phyloP scores from a whole-genome alignment of 2,113 vertebrate species.

The Dipodomys ordii region DNA sequence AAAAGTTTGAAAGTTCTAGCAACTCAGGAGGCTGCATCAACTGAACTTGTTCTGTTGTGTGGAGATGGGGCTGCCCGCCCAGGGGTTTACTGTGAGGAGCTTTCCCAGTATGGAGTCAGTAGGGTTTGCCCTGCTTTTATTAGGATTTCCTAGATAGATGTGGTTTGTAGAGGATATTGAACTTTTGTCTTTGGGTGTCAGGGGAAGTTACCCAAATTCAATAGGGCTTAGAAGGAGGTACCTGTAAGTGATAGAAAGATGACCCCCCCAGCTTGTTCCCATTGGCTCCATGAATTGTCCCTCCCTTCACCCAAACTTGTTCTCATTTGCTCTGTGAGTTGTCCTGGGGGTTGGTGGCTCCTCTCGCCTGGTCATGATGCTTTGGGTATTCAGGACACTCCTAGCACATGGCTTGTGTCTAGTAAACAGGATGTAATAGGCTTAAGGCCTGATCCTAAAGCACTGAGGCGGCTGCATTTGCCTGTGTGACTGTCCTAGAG shows the following conservation, averaged over 20 bases:
- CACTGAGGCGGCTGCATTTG: neutral
- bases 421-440: slow-evolving; percentile 42
- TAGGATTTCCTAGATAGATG: slow-evolving; percentile 10
- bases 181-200: neutral
- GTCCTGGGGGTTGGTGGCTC: neutral
- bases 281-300: neutral
- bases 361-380: neutral
- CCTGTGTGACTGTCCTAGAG: slow-evolving; percentile 7
- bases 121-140: neutral
- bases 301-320: fast-evolving
- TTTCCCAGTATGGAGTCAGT: neutral
- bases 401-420: neutral
- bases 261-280: neutral
- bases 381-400: neutral
- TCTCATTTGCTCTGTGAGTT: neutral
- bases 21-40: neutral
- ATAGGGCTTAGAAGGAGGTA: neutral
- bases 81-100: neutral
- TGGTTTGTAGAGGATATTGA: neutral
- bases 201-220: neutral
- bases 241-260: neutral
- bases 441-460: slow-evolving; percentile 50
- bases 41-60: neutral
- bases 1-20: neutral
- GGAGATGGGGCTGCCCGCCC: neutral